Base-by-base conservation (phyloP, 1,140 invertebrate genomes). In the Drosophila repleta region DNA sequence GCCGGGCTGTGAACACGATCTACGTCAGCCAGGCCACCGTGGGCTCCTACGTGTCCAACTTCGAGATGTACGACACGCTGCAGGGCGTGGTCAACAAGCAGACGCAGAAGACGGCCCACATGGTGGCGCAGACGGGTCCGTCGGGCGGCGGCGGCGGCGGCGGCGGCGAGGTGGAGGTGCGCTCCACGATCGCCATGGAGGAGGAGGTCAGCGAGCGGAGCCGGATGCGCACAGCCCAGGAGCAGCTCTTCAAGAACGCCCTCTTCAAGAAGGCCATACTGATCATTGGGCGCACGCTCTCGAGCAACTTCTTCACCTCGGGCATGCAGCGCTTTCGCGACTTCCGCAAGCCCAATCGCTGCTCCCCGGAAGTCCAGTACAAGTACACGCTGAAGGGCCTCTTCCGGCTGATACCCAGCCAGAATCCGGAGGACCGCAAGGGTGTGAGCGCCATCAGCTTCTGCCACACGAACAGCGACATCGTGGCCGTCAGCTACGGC, bases 401-500 rank as follows among this genome's bases (percentile, higher is more conserved):
- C 1, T 96, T 95, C 94, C 94, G 92, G 0, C 93, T 95, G 51
- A 49, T 92, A 82, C 83, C 83, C 0, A 51, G 41, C 8, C 68
- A 73, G 26, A 79, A 72, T 32, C 21, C 26, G 6, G 62, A 58
- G 0, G 85, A 89, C 13, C 76, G 90, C 7, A 87, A 84, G 65
- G 92, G 93, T 0, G 93, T 96, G 1, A 92, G 93, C 6, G 90
- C 93, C 7, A 93, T 96, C 11, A 91, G 93, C 26, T 95, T 94
- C 91, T 96, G 95, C 91, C 92, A 93, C 1, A 81, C 76, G 7
- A 95, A 96, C 71, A 66, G 92, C 21, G 94, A 94, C 63, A 92
- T 96, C 0, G 63, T 96, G 18, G 96, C 95, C 0, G 95, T 95
- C 1, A 94, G 92, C 11, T 95, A 96, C 63, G 95, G 95, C 1